Base-by-base conservation (phyloP, 2,888 invertebrate species). In the Cyaniris semiargus region DNA sequence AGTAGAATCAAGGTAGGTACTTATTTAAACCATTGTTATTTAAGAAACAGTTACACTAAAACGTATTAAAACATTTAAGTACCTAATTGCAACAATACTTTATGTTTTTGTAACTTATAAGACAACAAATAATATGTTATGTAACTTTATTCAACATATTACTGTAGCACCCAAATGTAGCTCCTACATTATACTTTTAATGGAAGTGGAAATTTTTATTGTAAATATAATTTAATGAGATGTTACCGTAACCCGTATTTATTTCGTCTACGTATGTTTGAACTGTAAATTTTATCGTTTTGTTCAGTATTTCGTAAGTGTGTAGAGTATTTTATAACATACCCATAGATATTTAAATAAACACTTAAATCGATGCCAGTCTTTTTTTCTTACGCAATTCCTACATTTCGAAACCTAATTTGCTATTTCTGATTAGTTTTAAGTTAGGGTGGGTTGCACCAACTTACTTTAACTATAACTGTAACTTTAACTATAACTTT, bases 301-400 rank as follows among this genome's bases (percentile, higher is more conserved):
- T 90, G 92, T 93, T 93, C 92, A 90, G 91, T 92, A 93, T 92
- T 92, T 88, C 87, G 84, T 93, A 92, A 91, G 91, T 86, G 86
- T 88, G 91, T 90, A 91, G 88, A 89, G 89, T 91, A 90, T 88
- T 88, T 87, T 88, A 91, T 88, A 88, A 87, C 79, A 79, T 82
- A 83, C 82, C 81, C 79, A 87, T 89, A 90, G 87, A 88, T 90
- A 90, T 90, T 90, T 88, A 89, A 91, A 90, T 89, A 90, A 90
- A 86, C 77, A 76, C 80, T 80, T 76, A 81, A 83, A 82, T 70
- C 38, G 76, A 76, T 48, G 18, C 4, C 7, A 27, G n/a, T 78
- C 76, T 80, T 78, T 78, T 77, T 70, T 77, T 70, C 10, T 5
- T 7, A 15, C 0, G 21, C 7, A 58, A 15, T 48, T 48, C 56